Conservation (phyloP, 2,888 invertebrate genomes). For the Tipula confusa region DNA sequence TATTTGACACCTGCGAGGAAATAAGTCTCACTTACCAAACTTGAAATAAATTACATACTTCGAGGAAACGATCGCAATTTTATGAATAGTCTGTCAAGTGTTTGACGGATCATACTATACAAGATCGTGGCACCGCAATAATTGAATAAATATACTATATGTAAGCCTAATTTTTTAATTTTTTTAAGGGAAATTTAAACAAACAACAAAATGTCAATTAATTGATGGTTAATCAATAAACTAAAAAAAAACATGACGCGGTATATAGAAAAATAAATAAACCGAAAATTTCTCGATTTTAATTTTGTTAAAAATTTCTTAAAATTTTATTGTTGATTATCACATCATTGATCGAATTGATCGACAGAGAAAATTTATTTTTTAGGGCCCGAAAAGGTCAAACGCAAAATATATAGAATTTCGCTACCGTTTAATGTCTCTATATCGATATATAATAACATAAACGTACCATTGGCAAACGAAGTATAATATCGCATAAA, state of each 20-base stretch:
- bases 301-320: neutral
- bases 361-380: neutral
- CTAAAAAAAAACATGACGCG: neutral
- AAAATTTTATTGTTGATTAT: neutral
- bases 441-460: no score
- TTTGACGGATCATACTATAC: no score
- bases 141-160: neutral
- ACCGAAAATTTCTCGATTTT: neutral
- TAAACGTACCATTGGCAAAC: neutral
- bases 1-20: no score
- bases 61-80: no score
- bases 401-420: neutral
- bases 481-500: neutral
- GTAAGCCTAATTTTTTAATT: neutral
- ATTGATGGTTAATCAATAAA: neutral
- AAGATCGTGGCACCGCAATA: neutral
- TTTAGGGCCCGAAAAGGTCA: neutral
- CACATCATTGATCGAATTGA: slow-evolving; percentile 12
- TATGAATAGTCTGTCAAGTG: no score
- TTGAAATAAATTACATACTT: no score
- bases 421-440: slow-evolving; percentile 20
- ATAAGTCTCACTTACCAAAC: no score
- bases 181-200: neutral
- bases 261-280: neutral
- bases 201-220: neutral